Conservation (phyloP, 2,888 invertebrate genomes). For the Megamerina dolium region DNA sequence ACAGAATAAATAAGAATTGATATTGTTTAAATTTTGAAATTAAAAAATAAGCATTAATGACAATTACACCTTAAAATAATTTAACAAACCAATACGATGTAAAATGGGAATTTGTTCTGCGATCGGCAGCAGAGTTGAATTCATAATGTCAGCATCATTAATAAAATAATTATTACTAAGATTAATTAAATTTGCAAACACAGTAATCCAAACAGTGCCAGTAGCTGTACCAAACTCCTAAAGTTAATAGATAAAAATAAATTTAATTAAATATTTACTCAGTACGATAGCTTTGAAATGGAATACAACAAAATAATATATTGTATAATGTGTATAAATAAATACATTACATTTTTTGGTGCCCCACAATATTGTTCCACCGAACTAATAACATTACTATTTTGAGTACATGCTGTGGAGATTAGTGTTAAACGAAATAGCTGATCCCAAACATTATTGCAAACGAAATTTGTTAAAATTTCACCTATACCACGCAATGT, state of each 20-base stretch:
- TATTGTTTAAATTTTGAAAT: no score
- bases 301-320: no score
- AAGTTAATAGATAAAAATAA: background rate
- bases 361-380: constrained; percentile 30
- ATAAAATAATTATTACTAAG: constrained; percentile 62
- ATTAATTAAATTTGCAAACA: constrained; percentile 64
- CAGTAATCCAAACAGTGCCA: constrained; percentile 43
- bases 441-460: constrained; percentile 76
- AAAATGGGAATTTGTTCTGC: constrained; percentile 75
- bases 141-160: constrained; percentile 67
- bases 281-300: no score
- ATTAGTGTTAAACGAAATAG: constrained; percentile 48
- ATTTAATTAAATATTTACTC: no score
- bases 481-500: constrained; percentile 70
- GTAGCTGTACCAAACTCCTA: constrained; percentile 40
- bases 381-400: constrained; percentile 27
- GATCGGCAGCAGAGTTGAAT: constrained; percentile 68
- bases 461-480: constrained; percentile 70
- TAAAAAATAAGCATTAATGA: no score
- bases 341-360: constrained; percentile 28
- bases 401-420: constrained; percentile 28
- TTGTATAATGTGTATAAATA: background rate
- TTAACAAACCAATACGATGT: constrained; percentile 40
- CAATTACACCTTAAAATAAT: no score
- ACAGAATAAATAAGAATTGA: no score